phyloP scores from a whole-genome alignment of 1,140 invertebrate species.

The Kradibia gibbosae region DNA sequence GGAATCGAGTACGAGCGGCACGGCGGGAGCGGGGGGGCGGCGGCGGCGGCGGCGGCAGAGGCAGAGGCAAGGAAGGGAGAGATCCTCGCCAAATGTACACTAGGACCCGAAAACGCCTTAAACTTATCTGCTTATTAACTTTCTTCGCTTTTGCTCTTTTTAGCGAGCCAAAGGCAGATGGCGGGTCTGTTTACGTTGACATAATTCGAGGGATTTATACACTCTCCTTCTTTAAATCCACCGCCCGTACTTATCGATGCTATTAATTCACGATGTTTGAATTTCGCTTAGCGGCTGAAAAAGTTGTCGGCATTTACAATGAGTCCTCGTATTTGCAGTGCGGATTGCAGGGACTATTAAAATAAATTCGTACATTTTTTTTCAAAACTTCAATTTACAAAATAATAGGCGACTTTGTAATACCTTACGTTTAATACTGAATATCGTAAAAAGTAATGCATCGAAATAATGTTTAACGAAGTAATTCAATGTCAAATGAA shows the following conservation, averaged over 20 bases:
- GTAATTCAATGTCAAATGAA: too few relatives aligned
- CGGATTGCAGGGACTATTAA: neutral
- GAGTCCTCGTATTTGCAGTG: neutral
- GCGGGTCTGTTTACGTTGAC: neutral
- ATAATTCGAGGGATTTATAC: constrained; percentile 30
- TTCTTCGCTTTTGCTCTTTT: constrained; percentile 38
- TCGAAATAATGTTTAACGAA: too few relatives aligned
- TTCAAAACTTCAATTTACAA: too few relatives aligned
- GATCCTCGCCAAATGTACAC: constrained; percentile 45
- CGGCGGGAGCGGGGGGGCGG: neutral
- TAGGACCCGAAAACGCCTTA: constrained; percentile 43
- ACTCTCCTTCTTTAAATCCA: constrained; percentile 20
- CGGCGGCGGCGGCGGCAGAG: too few relatives aligned
- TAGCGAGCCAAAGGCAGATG: neutral
- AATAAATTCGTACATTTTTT: too few relatives aligned
- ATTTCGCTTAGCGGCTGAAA: neutral
- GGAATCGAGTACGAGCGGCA: neutral
- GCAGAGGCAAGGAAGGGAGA: neutral
- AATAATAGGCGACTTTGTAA: too few relatives aligned
- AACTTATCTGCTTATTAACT: constrained; percentile 53
- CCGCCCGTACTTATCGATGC: neutral
- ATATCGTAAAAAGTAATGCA: too few relatives aligned
- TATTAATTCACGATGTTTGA: constrained; percentile 33
- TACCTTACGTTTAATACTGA: too few relatives aligned
- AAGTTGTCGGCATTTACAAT: neutral